Base-by-base conservation (phyloP, 2,797 vertebrate genomes). In the Orientallactaga sibirica region DNA sequence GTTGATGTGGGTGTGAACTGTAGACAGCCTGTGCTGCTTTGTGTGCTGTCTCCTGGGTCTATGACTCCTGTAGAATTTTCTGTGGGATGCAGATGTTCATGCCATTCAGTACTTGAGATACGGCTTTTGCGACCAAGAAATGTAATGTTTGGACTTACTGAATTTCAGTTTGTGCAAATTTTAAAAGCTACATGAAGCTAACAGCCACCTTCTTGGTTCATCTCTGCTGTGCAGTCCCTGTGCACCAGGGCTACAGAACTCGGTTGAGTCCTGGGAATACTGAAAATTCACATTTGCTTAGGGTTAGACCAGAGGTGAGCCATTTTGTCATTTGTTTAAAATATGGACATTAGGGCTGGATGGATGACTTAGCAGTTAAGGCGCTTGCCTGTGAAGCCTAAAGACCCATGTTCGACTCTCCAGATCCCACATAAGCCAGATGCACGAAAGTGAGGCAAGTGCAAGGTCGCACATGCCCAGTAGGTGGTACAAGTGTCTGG, bases 31-130 rank as follows among this genome's bases (percentile, higher is more conserved):
- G 0, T 33, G 43, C 12, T 22, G 3, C 52, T 64, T 66, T 27
- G 15, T 8, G 8, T 14, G 24, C 19, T 0, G 2, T 58, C 52
- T 55, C 1, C 0, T 6, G 61, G 3, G 1, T 58, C 18, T 67
- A 48, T 7, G 1, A 18, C 27, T 1, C 75, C 83, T 62, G 0
- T 2, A 83, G 61, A 67, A 22, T 18, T 33, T 43, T 29, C 73
- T 83, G 82, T 1, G 12, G 29, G 9, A 14, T 22, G 1, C 71
- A 18, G 52, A 12, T 16, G 15, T 33, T 84, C 29, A 0, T 25
- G 8, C 25, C 64, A 12, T 33, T 24, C 19, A 64, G 25, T n/a
- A 6, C 74, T 25, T 67, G 68, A 55, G 18, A 41, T 33, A 37
- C 33, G 41, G 77, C 64, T 11, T 12, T 29, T 27, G 10, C 68